Base-by-base conservation (phyloP, 2,888 invertebrate species). In the Byasa hedistus region DNA sequence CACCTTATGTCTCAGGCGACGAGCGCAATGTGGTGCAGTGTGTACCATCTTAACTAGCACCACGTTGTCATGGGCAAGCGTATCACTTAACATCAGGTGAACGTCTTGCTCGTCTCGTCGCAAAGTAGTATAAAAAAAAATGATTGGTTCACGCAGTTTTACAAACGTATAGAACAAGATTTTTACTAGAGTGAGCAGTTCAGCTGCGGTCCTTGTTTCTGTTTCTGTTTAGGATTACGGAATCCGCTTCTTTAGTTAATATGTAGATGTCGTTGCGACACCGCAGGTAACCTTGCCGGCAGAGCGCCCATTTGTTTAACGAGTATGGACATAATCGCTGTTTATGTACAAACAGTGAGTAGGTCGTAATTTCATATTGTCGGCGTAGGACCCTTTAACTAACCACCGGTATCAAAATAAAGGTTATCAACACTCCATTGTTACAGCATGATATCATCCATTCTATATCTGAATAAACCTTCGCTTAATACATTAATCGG, bases 361-460 rank as follows among this genome's bases (percentile, higher is more conserved):
- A 82, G 84, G 84, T 80, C 79, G 83, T 86, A 84, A 86, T 84
- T 83, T 84, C 79, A 77, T 82, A 85, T 87, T 86, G 87, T 87
- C 86, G 65, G 51, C 65, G 54, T 52, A 75, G 74, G 80, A 79
- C 77, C 81, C 77, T 85, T 84, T 86, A 85, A 80, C 82, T 77
- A 76, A 76, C 76, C 76, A 71, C 77, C 76, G 78, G 77, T 78
- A 80, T 77, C 77, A 79, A 78, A 82, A 80, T 69, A 69, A 81
- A 78, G 79, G 78, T 82, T 83, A 81, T 81, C 77, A 74, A 70
- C 72, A 77, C 77, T 79, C 78, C 75, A 81, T 79, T 81, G 80
- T 77, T 52, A 64, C 60, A 36, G 48, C 56, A 64, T 67, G 63
- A 67, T 68, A 61, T 70, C 66, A 66, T 69, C 69, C 61, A 67